Evolutionary conservation across 1,140 invertebrate genomes (phyloP).

Genomic region (Druon quercuslanigerum): DNA sequence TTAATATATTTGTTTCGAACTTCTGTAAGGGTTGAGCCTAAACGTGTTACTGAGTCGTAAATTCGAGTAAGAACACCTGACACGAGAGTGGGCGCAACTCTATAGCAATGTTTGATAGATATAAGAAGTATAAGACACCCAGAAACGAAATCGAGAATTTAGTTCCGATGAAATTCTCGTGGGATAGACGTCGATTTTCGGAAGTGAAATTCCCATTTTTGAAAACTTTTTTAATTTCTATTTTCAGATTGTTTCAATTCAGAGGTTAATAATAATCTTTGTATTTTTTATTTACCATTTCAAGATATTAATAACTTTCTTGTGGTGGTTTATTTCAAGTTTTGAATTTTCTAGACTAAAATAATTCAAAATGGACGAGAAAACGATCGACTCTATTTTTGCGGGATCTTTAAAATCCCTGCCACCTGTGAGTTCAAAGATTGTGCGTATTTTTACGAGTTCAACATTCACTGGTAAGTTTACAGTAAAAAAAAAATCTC

Average conservation of each 20-base stretch:
- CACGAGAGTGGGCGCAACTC: background rate
- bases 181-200: background rate
- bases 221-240: background rate
- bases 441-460: conserved; percentile 98
- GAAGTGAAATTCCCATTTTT: background rate
- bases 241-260: background rate
- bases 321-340: background rate
- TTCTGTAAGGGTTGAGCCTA: too few species aligned
- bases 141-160: conserved; percentile 1
- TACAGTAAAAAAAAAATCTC: background rate
- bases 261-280: background rate
- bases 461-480: conserved; percentile 96
- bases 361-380: conserved; percentile 85
- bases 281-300: background rate
- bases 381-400: conserved; percentile 93
- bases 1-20: too few species aligned
- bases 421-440: conserved; percentile 97
- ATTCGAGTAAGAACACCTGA: too few species aligned
- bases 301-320: background rate
- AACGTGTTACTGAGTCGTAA: too few species aligned
- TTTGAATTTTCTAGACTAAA: background rate
- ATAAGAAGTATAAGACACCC: background rate
- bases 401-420: conserved; percentile 90
- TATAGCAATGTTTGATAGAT: background rate
- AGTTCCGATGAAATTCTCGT: background rate